Evolutionary conservation across 2,113 vertebrate genomes (phyloP), one percentile per base, ranked within the genome.

Genomic region (Cyanistes caeruleus): DNA sequence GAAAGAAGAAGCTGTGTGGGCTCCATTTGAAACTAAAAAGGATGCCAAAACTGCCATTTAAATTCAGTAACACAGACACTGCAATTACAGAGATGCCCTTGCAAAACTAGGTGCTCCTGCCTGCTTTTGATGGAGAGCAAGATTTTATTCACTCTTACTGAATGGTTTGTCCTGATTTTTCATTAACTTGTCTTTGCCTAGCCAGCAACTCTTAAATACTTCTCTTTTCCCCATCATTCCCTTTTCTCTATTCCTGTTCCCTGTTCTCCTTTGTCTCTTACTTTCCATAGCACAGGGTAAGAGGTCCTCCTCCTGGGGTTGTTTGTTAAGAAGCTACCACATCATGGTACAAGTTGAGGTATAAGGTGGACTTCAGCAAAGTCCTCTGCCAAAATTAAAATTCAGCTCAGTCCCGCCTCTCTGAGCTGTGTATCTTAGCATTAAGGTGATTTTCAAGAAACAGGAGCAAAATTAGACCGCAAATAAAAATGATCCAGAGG

Each of bases 381-480:
- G 53, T 48, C 56, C 58, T 89, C 67, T 89, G 69, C 33, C 44
- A 82, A 7, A 86, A 93, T 95, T 91, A 87, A 92, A 84, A 96
- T 94, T 91, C 94, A 70, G 13, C 62, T 95, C 87, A 94, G 51
- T 81, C 37, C 18, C 17, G 2, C 75, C 60, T 81, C 83, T 95
- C 79, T 0, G 4, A 70, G 68, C 53, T 89, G 85, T 93, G 68
- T 94, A 25, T 93, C 90, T 86, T 94, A 89, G 85, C 56, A 89
- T 92, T 96, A 88, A 77, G 80, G 52, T 92, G 79, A 88, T 97
- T 95, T 89, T 84, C 91, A 49, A 96, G 83, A 74, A 85, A 83
- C 76, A 77, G 56, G 84, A 87, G 64, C 60, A 74, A 87, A 94
- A 93, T 70, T 53, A 92, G 41, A 83, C 65, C 1, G 1, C 82